Conservation (phyloP, 1,140 invertebrate species). For the Asbolus verrucosus region DNA sequence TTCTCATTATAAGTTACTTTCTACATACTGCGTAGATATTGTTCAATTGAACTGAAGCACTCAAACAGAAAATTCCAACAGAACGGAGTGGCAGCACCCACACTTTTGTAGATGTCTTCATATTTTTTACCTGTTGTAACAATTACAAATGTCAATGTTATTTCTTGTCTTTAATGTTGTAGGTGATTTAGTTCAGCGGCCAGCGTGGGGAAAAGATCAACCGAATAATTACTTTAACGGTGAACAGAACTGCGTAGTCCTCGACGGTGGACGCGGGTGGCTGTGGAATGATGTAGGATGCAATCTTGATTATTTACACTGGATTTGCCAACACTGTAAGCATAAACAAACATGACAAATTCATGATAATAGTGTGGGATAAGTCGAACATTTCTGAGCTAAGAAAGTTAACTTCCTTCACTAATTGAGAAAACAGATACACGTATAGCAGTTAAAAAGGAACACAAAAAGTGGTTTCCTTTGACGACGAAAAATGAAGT, state of each 20-base stretch:
- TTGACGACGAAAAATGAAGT: too few relatives aligned
- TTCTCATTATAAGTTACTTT: too few relatives aligned
- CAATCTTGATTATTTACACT: slow-evolving; percentile 91
- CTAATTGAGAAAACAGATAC: too few relatives aligned
- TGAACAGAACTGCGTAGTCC: slow-evolving; percentile 92
- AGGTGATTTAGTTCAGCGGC: slow-evolving; percentile 82
- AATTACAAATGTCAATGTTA: slow-evolving; percentile 19
- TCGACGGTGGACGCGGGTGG: slow-evolving; percentile 91
- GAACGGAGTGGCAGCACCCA: too few relatives aligned
- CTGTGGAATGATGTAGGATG: slow-evolving; percentile 96
- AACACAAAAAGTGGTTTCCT: too few relatives aligned
- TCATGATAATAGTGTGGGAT: too few relatives aligned
- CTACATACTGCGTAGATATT: background rate
- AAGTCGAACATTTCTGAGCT: too few relatives aligned
- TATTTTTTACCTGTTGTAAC: background rate
- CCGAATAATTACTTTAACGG: slow-evolving; percentile 97
- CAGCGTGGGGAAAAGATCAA: slow-evolving; percentile 92
- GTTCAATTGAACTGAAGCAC: background rate
- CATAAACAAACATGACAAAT: slow-evolving; percentile 50
- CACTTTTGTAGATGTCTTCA: too few relatives aligned
- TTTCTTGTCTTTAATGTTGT: slow-evolving; percentile 52
- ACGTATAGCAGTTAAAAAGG: too few relatives aligned
- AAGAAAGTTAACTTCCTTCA: too few relatives aligned
- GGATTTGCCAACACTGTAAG: slow-evolving; percentile 92
- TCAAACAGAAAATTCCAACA: too few relatives aligned